phyloP scores from a whole-genome alignment of 2,113 vertebrate genomes.

The Coryphaenoides rupestris region DNA sequence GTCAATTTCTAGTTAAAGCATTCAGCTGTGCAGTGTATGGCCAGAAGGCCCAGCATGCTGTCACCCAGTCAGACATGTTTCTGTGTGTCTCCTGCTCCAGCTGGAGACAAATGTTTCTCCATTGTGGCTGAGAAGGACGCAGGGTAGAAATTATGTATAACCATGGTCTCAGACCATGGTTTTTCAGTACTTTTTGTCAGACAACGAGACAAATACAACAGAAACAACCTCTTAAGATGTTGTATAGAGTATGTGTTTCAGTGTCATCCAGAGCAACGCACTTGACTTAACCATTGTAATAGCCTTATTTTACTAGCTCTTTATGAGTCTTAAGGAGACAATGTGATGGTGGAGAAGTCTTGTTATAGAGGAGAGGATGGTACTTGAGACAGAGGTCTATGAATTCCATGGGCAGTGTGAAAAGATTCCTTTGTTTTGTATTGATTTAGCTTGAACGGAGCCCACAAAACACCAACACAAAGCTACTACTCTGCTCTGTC shows the following conservation, averaged over 20 bases:
- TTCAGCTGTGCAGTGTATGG: constrained; percentile 63
- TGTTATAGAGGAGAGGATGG: constrained; percentile 32
- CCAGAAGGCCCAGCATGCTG: constrained; percentile 71
- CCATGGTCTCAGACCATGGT: neutral
- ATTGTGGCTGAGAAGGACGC: constrained; percentile 27
- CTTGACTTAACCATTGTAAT: constrained; percentile 23
- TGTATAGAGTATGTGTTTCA: neutral
- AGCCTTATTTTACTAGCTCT: neutral
- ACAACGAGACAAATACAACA: too few species aligned
- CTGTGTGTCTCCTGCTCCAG: constrained; percentile 62
- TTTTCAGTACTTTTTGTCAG: too few species aligned
- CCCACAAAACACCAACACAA: constrained; percentile 39
- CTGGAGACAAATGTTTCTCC: constrained; percentile 45
- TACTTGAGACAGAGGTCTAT: constrained; percentile 50
- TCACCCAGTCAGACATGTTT: constrained; percentile 68
- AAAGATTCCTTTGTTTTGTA: constrained; percentile 57
- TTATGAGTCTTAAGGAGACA: constrained; percentile 13
- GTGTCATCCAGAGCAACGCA: constrained; percentile 3
- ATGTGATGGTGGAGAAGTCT: constrained; percentile 32
- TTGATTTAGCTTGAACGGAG: constrained; percentile 22
- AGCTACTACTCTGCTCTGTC: constrained; percentile 18
- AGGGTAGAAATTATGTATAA: neutral
- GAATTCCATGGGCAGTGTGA: constrained; percentile 38
- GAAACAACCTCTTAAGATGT: too few species aligned
- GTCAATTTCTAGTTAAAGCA: constrained; percentile 70